phyloP scores from a whole-genome alignment of 2,113 vertebrate genomes.

The Drymodes brunneopygia region DNA sequence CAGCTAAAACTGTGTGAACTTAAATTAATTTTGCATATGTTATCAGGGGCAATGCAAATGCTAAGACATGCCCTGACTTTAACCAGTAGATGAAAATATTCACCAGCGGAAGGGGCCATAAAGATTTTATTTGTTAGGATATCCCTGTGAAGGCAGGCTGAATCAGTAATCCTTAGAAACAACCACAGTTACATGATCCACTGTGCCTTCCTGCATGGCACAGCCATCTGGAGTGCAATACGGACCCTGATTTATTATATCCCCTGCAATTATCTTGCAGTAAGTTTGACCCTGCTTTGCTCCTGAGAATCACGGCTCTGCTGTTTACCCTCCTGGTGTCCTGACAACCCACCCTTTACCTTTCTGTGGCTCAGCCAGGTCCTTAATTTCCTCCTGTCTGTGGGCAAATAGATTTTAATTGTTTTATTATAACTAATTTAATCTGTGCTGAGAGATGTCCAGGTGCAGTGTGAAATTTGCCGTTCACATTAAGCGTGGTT shows the following conservation, averaged over 20 bases:
- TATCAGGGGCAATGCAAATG: not conserved
- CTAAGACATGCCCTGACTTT: not conserved
- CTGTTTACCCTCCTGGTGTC: constrained; percentile 64
- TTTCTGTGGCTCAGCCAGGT: constrained; percentile 1
- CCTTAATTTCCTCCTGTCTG: constrained; percentile 65
- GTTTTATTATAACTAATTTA: constrained; percentile 72
- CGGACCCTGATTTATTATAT: constrained; percentile 58
- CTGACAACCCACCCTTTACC: constrained; percentile 51
- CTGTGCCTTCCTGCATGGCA: constrained; percentile 45
- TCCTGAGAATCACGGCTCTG: constrained; percentile 15
- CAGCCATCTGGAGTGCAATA: constrained; percentile 67
- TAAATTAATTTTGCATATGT: constrained; percentile 27
- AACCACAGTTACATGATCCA: constrained; percentile 28
- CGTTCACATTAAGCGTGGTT: constrained; percentile 66
- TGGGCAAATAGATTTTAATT: constrained; percentile 68
- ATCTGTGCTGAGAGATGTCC: constrained; percentile 51
- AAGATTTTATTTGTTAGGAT: constrained; percentile 61
- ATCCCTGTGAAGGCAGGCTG: constrained; percentile 52
- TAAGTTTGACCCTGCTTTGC: constrained; percentile 46
- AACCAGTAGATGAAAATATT: constrained; percentile 45
- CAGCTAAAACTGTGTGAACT: not conserved
- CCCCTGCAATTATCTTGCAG: constrained; percentile 37
- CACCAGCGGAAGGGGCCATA: constrained; percentile 20
- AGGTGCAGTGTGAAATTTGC: constrained; percentile 20
- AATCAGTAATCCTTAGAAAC: constrained; percentile 39